phyloP scores from a whole-genome alignment of 2,113 vertebrate species.

The Balaeniceps rex region DNA sequence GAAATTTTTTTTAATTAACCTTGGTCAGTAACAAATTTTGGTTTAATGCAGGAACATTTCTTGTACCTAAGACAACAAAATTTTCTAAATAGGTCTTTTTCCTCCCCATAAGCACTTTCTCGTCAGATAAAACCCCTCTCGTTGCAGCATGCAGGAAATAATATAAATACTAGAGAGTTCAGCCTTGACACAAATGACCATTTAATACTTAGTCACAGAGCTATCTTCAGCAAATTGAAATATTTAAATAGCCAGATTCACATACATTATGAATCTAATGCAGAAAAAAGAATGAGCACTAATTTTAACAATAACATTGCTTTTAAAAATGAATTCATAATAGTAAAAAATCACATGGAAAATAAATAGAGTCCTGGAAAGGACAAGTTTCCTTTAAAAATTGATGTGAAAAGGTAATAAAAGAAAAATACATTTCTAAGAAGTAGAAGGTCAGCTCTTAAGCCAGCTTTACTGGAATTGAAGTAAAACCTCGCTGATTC shows the following conservation, averaged over 20 bases:
- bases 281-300: not conserved
- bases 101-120: not conserved
- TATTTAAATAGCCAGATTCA: not conserved
- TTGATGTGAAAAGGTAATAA: not conserved
- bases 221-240: not conserved
- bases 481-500: not conserved
- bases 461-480: not conserved
- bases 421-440: not conserved
- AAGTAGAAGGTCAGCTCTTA: not conserved
- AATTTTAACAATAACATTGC: not conserved
- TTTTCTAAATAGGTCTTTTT: not conserved
- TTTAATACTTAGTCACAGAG: not conserved
- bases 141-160: not conserved
- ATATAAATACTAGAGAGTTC: not conserved
- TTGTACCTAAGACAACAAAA: not conserved
- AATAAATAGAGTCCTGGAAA: not conserved
- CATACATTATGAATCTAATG: not conserved
- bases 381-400: not conserved
- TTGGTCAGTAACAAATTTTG: not conserved
- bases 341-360: not conserved
- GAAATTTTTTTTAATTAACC: not conserved
- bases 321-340: not conserved
- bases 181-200: not conserved
- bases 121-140: not conserved
- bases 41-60: not conserved